These are phyloP conservation scores for Adoxophyes honmai DNA, from an alignment of 1,140 invertebrate genomes.

Conservation along the genomic window DNA sequence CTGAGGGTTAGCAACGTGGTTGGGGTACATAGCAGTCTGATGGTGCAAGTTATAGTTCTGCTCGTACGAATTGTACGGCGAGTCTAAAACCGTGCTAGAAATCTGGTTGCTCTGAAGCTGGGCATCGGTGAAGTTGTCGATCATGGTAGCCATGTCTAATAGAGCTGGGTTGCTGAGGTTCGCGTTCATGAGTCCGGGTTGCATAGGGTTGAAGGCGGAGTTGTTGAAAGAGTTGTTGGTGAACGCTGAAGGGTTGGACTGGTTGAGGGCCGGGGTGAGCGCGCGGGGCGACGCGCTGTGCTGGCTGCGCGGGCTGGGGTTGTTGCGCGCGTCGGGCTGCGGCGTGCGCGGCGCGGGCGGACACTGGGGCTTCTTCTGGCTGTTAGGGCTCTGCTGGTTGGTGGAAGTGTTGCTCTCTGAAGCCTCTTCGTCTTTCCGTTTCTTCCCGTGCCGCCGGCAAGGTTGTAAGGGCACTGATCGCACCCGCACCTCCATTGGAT, in stretches of 20 bases:
- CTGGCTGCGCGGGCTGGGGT: slow-evolving; percentile 64
- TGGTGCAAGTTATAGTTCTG: slow-evolving; percentile 72
- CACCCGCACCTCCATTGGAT: slow-evolving; percentile 90
- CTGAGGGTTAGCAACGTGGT: slow-evolving; percentile 40
- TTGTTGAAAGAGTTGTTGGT: slow-evolving; percentile 68
- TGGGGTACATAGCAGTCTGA: slow-evolving; percentile 64
- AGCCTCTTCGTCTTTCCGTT: slow-evolving; percentile 84
- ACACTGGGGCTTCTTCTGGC: slow-evolving; percentile 48
- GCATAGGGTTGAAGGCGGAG: slow-evolving; percentile 74
- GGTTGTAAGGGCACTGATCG: slow-evolving; percentile 90
- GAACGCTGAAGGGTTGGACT: slow-evolving; percentile 52
- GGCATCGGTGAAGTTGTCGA: slow-evolving; percentile 84
- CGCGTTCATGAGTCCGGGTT: slow-evolving; percentile 62
- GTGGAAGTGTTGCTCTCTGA: slow-evolving; percentile 63
- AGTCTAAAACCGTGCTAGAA: slow-evolving; percentile 87
- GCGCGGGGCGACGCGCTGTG: slow-evolving; percentile 65
- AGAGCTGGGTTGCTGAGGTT: slow-evolving; percentile 78
- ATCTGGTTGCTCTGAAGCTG: slow-evolving; percentile 89
- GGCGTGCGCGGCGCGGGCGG: slow-evolving; percentile 59
- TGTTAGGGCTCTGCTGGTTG: slow-evolving; percentile 48
- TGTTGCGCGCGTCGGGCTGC: slow-evolving; percentile 74
- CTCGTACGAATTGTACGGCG: slow-evolving; percentile 79
- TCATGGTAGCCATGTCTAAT: slow-evolving; percentile 85
- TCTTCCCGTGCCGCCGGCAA: slow-evolving; percentile 87
- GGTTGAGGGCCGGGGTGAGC: slow-evolving; percentile 60